These are phyloP conservation scores for Chascanopsetta lugubris DNA, from an alignment of 2,113 vertebrate genomes.

Conservation along the genomic window DNA sequence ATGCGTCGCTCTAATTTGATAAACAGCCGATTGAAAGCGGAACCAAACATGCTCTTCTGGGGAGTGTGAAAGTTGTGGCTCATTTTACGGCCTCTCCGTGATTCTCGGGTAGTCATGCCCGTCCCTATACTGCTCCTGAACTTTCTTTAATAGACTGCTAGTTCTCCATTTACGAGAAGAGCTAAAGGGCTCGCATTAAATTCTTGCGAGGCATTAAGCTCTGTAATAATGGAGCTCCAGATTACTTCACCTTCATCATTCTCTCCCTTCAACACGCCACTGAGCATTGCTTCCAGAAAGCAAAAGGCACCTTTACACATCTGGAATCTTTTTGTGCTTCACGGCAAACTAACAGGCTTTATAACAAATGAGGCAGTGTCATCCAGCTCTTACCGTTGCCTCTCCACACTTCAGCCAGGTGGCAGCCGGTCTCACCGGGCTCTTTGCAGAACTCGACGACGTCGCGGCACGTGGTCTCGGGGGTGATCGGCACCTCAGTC, in stretches of 20 bases:
- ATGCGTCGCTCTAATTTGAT: not conserved
- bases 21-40: not conserved
- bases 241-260: conserved; percentile 15
- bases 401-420: conserved; percentile 97
- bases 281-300: not conserved
- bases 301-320: not conserved
- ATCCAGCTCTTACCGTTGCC: conserved; percentile 87
- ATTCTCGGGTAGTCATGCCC: not conserved
- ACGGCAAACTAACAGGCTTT: no score
- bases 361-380: not conserved
- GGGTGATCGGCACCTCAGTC: conserved; percentile 98
- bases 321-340: no score
- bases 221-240: conserved; percentile 26
- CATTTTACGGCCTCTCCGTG: not conserved
- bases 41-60: not conserved
- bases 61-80: not conserved
- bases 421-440: conserved; percentile 95
- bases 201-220: conserved; percentile 21
- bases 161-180: conserved; percentile 17
- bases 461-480: conserved; percentile 96
- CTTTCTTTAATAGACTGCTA: conserved; percentile 18
- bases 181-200: conserved; percentile 22
- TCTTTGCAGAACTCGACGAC: conserved; percentile 99
- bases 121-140: not conserved
- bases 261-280: not conserved